Base-by-base conservation (phyloP, 1,140 invertebrate species). In the Babylonia areolata region DNA sequence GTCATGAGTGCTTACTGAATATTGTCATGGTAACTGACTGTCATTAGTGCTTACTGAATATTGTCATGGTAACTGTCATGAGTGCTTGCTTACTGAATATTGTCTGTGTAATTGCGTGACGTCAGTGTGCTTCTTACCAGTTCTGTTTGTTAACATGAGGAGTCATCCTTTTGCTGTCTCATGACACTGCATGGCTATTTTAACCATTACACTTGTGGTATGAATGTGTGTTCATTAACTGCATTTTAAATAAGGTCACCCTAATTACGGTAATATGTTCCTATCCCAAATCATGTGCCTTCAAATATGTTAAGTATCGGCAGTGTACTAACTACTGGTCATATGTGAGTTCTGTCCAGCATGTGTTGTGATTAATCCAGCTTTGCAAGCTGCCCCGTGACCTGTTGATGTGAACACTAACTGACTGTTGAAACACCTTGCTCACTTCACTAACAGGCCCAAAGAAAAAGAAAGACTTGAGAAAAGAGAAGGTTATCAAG, bases 11-110 rank as follows among this genome's bases (percentile, higher is more conserved):
- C 58, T 64, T n/a, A n/a, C n/a, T n/a, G n/a, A n/a, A n/a, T n/a
- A n/a, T n/a, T n/a, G n/a, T n/a, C n/a, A n/a, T n/a, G 78, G 78
- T 80, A 80, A 80, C 31, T 23, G 23, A 11, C 77, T 75, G 73
- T 39, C 6, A 12, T 75, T n/a, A 75, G 58, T 64, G 12, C 58
- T 23, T 23, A 64, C 58, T n/a, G 20, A 64, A 12, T 64, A 23
- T 64, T 64, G n/a, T n/a, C n/a, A n/a, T n/a, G n/a, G n/a, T n/a
- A n/a, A n/a, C n/a, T n/a, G n/a, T n/a, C n/a, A n/a, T n/a, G n/a
- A n/a, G n/a, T n/a, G n/a, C n/a, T n/a, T n/a, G n/a, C n/a, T n/a
- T n/a, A n/a, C n/a, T n/a, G n/a, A n/a, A n/a, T n/a, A n/a, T n/a
- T n/a, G n/a, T n/a, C n/a, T n/a, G n/a, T n/a, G n/a, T n/a, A n/a